Evolutionary conservation across 2,888 invertebrate genomes (phyloP).

Genomic region (Boloria euphrosyne): DNA sequence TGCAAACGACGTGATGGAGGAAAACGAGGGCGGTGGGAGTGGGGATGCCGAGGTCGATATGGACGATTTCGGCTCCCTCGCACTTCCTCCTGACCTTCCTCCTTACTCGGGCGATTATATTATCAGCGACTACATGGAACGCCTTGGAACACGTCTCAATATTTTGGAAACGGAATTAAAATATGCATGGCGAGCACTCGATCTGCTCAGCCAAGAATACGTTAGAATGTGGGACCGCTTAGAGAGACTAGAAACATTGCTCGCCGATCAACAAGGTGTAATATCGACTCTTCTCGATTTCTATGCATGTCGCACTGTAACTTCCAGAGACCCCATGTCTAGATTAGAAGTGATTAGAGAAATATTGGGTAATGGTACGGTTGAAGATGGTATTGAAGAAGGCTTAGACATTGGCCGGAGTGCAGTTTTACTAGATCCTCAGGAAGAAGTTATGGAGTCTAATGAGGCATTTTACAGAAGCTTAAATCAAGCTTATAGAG

Average conservation of each 20-base stretch:
- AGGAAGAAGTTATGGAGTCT: slow-evolving; percentile 84
- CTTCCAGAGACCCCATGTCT: slow-evolving; percentile 79
- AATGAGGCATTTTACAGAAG: slow-evolving; percentile 94
- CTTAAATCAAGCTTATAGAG: slow-evolving; percentile 92
- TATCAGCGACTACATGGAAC: slow-evolving; percentile 95
- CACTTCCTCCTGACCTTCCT: slow-evolving; percentile 77
- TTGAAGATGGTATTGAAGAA: slow-evolving; percentile 86
- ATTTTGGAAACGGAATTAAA: slow-evolving; percentile 95
- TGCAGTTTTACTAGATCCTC: slow-evolving; percentile 65
- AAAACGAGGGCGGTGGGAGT: slow-evolving; percentile 80
- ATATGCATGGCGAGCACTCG: slow-evolving; percentile 95
- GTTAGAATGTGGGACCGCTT: slow-evolving; percentile 96
- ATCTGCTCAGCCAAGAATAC: slow-evolving; percentile 94
- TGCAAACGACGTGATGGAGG: slow-evolving; percentile 79
- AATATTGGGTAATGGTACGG: slow-evolving; percentile 84
- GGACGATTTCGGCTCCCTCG: slow-evolving; percentile 81
- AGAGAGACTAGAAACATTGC: slow-evolving; percentile 92
- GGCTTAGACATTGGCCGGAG: slow-evolving; percentile 82
- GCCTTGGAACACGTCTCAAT: slow-evolving; percentile 91
- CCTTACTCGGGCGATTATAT: slow-evolving; percentile 87
- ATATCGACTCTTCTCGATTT: slow-evolving; percentile 93
- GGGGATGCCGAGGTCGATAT: slow-evolving; percentile 80
- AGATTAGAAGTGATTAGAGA: slow-evolving; percentile 84
- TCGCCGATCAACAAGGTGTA: slow-evolving; percentile 95
- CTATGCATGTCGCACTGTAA: slow-evolving; percentile 82